Evolutionary conservation across 2,888 invertebrate genomes (phyloP).

Genomic region (Pyralis farinalis): DNA sequence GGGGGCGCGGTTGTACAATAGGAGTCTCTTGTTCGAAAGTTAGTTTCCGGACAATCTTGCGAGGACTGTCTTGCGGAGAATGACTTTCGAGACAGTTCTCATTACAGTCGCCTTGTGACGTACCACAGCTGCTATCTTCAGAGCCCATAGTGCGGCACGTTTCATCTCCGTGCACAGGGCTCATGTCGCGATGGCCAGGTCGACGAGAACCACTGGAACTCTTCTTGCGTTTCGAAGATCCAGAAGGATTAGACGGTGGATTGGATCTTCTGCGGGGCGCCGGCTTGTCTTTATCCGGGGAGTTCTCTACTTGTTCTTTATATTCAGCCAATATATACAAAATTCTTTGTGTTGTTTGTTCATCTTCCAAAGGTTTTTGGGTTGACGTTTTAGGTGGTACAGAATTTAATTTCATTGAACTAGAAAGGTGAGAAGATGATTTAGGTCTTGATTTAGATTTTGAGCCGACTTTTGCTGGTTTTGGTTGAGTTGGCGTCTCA

Average conservation of each 20-base stretch:
- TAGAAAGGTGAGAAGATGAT: conserved; percentile 78
- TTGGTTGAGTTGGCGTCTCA: conserved; percentile 38
- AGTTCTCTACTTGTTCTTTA: conserved; percentile 89
- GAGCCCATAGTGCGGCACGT: conserved; percentile 86
- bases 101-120: conserved; percentile 77
- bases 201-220: conserved; percentile 83
- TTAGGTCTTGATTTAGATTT: conserved; percentile 80
- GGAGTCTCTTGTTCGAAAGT: conserved; percentile 72
- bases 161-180: conserved; percentile 84
- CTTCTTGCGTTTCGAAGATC: conserved; percentile 86
- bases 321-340: conserved; percentile 90
- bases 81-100: conserved; percentile 75
- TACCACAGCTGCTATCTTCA: conserved; percentile 88
- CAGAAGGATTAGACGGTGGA: conserved; percentile 86
- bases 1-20: conserved; percentile 43
- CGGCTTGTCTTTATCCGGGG: conserved; percentile 91
- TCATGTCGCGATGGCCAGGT: conserved; percentile 75
- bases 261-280: conserved; percentile 88
- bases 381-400: conserved; percentile 78
- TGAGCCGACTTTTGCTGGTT: conserved; percentile 48
- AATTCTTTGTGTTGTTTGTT: conserved; percentile 89
- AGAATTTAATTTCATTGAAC: conserved; percentile 83
- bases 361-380: conserved; percentile 90
- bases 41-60: conserved; percentile 66
- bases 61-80: conserved; percentile 79